Evolutionary conservation across 2,797 vertebrate genomes (phyloP).

Genomic region (Lepilemur ruficaudatus): DNA sequence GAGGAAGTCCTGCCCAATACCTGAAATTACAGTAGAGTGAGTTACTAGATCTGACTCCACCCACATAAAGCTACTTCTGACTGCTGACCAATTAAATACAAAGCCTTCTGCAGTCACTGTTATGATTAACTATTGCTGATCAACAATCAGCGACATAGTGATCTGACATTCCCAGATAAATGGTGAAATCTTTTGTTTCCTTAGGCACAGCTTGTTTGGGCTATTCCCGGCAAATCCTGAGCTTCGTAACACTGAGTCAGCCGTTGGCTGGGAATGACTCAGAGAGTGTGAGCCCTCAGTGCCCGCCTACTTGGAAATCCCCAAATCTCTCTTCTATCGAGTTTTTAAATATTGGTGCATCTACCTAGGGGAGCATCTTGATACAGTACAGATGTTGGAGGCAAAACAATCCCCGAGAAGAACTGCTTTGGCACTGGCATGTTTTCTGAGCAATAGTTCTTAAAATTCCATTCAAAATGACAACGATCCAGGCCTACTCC

Average conservation of each 20-base stretch:
- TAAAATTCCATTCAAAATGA: conserved; percentile 6
- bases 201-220: not conserved
- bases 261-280: not conserved
- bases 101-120: not conserved
- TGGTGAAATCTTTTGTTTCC: not conserved
- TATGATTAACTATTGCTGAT: not conserved
- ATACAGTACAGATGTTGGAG: not conserved
- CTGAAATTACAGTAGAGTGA: not conserved
- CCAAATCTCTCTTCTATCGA: not conserved
- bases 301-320: not conserved
- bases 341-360: not conserved
- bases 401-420: not conserved
- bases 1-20: not conserved
- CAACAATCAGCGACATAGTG: not conserved
- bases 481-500: not conserved
- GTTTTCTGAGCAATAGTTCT: not conserved
- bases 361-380: not conserved
- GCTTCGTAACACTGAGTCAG: not conserved
- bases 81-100: not conserved
- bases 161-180: not conserved
- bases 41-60: not conserved
- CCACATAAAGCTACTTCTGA: not conserved
- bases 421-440: not conserved
- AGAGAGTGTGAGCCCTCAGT: not conserved
- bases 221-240: not conserved